These are phyloP conservation scores for Noctua janthe DNA, from an alignment of 2,888 invertebrate species.

Conservation along the genomic window DNA sequence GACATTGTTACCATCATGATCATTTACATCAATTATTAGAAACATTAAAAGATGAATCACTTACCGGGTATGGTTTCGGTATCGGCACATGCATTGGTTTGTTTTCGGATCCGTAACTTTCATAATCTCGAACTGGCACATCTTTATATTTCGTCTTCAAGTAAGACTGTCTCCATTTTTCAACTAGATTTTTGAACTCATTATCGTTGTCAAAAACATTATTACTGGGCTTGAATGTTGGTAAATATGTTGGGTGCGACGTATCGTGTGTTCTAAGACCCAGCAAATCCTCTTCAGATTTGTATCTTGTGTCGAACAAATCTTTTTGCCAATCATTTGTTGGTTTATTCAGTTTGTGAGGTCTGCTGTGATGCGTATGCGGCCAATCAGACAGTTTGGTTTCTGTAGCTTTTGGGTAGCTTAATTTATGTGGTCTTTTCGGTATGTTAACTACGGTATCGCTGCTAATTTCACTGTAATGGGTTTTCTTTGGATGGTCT, in stretches of 20 bases:
- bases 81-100: conserved; percentile 83
- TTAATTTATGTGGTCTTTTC: conserved; percentile 77
- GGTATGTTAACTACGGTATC: conserved; percentile 85
- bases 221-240: conserved; percentile 77
- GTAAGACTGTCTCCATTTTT: conserved; percentile 87
- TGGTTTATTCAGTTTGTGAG: conserved; percentile 75
- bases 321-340: conserved; percentile 82
- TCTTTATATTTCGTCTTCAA: conserved; percentile 85
- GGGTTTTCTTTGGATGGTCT: conserved; percentile 75
- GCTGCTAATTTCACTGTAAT: conserved; percentile 72
- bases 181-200: conserved; percentile 83
- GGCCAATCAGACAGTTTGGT: conserved; percentile 77
- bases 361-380: conserved; percentile 71
- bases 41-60: conserved; percentile 60
- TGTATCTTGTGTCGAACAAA: conserved; percentile 78
- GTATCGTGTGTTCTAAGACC: conserved; percentile 86
- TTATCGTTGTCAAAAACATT: conserved; percentile 78
- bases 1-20: conserved; percentile 62
- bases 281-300: conserved; percentile 86
- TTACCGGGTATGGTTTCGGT: conserved; percentile 87
- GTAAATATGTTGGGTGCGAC: conserved; percentile 82
- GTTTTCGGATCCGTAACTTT: conserved; percentile 81
- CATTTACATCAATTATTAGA: conserved; percentile 38
- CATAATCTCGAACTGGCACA: conserved; percentile 78
- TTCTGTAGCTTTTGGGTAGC: conserved; percentile 74